These are phyloP conservation scores for Erpornis zantholeuca DNA, from an alignment of 2,113 vertebrate species.

Conservation along the genomic window DNA sequence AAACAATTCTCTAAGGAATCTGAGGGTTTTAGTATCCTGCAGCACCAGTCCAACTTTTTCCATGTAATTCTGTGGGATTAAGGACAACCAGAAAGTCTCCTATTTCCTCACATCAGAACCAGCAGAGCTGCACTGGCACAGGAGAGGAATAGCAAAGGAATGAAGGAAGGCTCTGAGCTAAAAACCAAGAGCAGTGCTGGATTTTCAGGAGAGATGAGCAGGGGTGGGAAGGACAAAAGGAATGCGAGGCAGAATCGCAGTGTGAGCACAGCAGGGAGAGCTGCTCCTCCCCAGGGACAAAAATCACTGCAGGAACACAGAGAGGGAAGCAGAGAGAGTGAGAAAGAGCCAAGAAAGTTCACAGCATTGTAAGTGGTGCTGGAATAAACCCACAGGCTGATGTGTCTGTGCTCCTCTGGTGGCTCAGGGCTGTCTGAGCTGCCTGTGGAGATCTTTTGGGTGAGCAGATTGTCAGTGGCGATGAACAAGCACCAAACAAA, in stretches of 20 bases:
- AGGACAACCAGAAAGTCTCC: not conserved
- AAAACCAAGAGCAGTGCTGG: not conserved
- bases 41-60: not conserved
- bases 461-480: not conserved
- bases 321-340: not conserved
- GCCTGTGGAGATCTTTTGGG: not conserved
- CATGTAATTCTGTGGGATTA: not conserved
- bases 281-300: not conserved
- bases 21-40: not conserved
- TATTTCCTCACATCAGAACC: not conserved
- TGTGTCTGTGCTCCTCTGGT: not conserved
- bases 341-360: not conserved
- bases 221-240: not conserved
- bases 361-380: not conserved
- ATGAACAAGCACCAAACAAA: conserved; percentile 15
- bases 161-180: not conserved
- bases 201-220: not conserved
- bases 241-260: not conserved
- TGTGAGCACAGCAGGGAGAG: not conserved
- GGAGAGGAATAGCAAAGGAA: not conserved
- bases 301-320: not conserved
- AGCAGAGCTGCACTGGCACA: not conserved
- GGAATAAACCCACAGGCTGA: not conserved
- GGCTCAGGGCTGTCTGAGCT: not conserved
- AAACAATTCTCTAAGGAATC: not conserved